Base-by-base conservation (phyloP, 2,797 vertebrate genomes). In the Oreortyx pictus region DNA sequence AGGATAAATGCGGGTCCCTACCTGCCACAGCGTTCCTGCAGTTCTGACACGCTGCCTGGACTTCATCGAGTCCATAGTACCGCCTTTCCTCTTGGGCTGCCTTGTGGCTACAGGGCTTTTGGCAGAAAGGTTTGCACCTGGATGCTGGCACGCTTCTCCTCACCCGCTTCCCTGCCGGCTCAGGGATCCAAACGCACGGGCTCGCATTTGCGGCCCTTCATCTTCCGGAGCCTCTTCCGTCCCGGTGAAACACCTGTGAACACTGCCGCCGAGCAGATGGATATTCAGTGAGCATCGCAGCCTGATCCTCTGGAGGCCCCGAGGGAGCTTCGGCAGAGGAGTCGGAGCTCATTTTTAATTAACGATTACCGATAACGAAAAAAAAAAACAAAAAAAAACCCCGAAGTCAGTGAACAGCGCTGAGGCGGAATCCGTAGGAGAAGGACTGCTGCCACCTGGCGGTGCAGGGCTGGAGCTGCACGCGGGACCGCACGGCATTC, bases 391-490 rank as follows among this genome's bases (percentile, higher is more conserved):
- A 37, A 61, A 49, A 43, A 19, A 31, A 62, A 14, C 8, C 5
- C 37, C 35, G 15, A 37, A 60, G 23, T 6, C 57, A 24, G 25
- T 12, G 25, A 29, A 6, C 8, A 7, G 10, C 10, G 31, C 41
- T 41, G 18, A 12, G 41, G 31, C 39, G 29, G 47, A 54, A n/a
- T n/a, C 72, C 37, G 35, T 70, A 59, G 41, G 49, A 67, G 33
- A 49, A 44, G 52, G 35, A 14, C 23, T 76, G 64, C 86, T 89
- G 72, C 79, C 72, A 81, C 43, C 79, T 71, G 46, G 72, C 62
- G 86, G 65, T 7, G 35, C 11, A 47, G 19, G 12, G 23, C 8
- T n/a, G 43, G 56, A n/a, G 6, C 29, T 46, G 37, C 60, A 57
- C n/a, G 31, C 56, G 22, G 56, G 19, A n/a, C n/a, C 7, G 8